Base-by-base conservation (phyloP, 2,797 vertebrate species). In the Echeneis naucrates region DNA sequence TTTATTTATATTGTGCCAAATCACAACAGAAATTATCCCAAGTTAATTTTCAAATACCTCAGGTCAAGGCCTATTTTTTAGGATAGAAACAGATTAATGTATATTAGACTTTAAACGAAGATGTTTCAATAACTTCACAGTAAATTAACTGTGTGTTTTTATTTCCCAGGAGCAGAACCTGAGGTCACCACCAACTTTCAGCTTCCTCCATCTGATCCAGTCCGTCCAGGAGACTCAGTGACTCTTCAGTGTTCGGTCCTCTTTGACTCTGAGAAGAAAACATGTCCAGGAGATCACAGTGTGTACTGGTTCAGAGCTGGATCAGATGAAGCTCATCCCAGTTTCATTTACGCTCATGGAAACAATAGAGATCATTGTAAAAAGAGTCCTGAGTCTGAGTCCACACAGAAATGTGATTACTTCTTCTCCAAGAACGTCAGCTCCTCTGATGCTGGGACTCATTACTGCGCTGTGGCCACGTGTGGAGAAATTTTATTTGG, bases 391-490 rank as follows among this genome's bases (percentile, higher is more conserved):
- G 57, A 59, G 30, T 23, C 33, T 53, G 30, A 5, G 0, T 72
- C 59, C 30, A 30, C 30, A n/a, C 72, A 2, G 24, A 81, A 68
- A 4, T 89, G 87, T 73, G 35, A 72, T 63, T 76, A 80, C 61
- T 76, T 13, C 0, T 68, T 65, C 48, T 69, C 62, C 17, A 80
- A 55, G 32, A 66, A n/a, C 14, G 16, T 85, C 73, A 68, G 5
- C 63, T 53, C 42, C 21, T 80, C 83, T 56, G 86, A 85, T 68
- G 21, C 59, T 48, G 76, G 78, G 50, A 84, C 56, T 58, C 81
- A 85, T 42, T 73, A 77, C 65, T 85, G 82, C 67, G 83, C 84
- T 32, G 84, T 88, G 65, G 77, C 67, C n/a, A 35, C 75, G 26
- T 88, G 86, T 84, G 88, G 80, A 1, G 7, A 82, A 5, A 62